Conservation (phyloP, 2,888 invertebrate genomes). For the Rhopalosiphum nymphaeae region DNA sequence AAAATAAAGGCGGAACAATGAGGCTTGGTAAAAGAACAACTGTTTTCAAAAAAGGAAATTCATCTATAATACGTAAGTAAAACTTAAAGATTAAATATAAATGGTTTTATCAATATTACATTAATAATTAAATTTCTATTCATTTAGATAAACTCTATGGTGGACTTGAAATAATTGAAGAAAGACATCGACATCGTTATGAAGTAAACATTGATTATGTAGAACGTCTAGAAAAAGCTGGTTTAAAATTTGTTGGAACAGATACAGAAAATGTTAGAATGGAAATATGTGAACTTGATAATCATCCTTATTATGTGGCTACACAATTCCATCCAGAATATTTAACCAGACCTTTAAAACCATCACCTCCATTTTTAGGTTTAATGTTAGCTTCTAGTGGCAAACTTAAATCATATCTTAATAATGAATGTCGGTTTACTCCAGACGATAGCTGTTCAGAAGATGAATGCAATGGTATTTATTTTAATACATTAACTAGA, state of each 20-base stretch:
- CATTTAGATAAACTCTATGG: slow-evolving; percentile 81
- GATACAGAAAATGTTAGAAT: slow-evolving; percentile 88
- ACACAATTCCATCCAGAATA: slow-evolving; percentile 99
- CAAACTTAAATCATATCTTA: slow-evolving; percentile 80
- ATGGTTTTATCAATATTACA: background rate
- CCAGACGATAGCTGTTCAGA: slow-evolving; percentile 59
- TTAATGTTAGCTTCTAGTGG: slow-evolving; percentile 90
- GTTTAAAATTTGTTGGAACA: slow-evolving; percentile 90
- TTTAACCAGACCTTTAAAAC: slow-evolving; percentile 88
- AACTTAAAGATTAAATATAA: background rate
- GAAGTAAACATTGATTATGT: slow-evolving; percentile 96
- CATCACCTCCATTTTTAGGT: slow-evolving; percentile 96
- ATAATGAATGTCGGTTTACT: slow-evolving; percentile 60
- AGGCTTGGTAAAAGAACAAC: slow-evolving; percentile 94
- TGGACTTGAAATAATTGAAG: slow-evolving; percentile 84
- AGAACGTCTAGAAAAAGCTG: slow-evolving; percentile 81
- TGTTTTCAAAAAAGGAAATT: slow-evolving; percentile 76
- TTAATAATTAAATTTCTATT: background rate
- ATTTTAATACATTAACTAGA: background rate
- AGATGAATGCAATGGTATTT: slow-evolving; percentile 48
- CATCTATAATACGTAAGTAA: slow-evolving; percentile 75
- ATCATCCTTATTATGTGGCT: slow-evolving; percentile 94
- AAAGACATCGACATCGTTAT: slow-evolving; percentile 96
- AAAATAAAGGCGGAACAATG: slow-evolving; percentile 97
- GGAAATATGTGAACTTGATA: slow-evolving; percentile 90